These are phyloP conservation scores for Sialis fuliginosa DNA, from an alignment of 2,888 invertebrate species.

Conservation along the genomic window DNA sequence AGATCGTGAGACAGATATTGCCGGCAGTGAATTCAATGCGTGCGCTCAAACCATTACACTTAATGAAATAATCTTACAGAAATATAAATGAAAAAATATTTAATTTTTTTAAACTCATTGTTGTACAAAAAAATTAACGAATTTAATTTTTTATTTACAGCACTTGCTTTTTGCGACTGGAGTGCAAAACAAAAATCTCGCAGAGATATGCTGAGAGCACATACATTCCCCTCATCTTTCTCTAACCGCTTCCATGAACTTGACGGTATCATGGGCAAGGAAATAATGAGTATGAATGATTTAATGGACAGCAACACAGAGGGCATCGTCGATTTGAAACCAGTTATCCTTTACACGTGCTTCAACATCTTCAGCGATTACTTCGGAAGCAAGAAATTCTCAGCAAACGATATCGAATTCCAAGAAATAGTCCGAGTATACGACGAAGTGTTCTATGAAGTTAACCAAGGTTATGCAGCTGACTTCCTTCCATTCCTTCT, in stretches of 20 bases:
- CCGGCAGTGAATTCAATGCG: no score
- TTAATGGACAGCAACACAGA: conserved; percentile 14
- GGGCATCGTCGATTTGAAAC: conserved; percentile 23
- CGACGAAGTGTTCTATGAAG: conserved; percentile 46
- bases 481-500: conserved; percentile 45
- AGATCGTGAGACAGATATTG: no score
- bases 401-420: conserved; percentile 27
- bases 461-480: conserved; percentile 47
- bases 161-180: conserved; percentile 52
- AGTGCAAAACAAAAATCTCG: conserved; percentile 40
- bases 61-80: no score
- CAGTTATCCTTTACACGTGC: conserved; percentile 29
- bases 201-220: conserved; percentile 35
- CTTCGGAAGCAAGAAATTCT: conserved; percentile 36
- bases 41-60: no score
- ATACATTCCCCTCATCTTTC: conserved; percentile 38
- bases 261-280: conserved; percentile 27
- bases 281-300: conserved; percentile 21
- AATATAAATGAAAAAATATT: background rate
- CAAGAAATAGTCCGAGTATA: conserved; percentile 32
- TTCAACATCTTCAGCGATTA: conserved; percentile 43
- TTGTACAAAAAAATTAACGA: background rate
- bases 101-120: background rate
- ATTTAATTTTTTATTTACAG: conserved; percentile 22
- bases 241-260: conserved; percentile 32